phyloP scores from a whole-genome alignment of 2,113 vertebrate genomes.

The Dicaeum eximium region DNA sequence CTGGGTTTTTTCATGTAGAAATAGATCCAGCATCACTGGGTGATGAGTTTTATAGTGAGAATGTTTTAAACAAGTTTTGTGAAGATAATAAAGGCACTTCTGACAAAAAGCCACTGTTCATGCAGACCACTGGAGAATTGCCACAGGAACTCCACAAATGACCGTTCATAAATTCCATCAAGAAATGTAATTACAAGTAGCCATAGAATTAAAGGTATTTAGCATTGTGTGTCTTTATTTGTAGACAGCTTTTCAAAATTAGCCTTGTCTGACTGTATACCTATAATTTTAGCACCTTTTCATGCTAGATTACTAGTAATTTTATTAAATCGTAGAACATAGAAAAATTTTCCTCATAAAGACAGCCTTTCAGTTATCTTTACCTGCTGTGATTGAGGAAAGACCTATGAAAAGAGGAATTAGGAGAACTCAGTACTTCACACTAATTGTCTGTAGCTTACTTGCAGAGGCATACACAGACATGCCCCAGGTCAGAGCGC shows the following conservation, averaged over 20 bases:
- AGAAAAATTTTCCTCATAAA: not conserved
- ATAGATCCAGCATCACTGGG: not conserved
- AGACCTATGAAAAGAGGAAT: not conserved
- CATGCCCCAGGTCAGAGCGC: conserved; percentile 85
- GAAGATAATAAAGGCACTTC: not conserved
- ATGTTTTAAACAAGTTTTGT: not conserved
- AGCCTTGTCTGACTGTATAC: not conserved
- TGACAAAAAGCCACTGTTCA: not conserved
- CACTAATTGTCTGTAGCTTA: conserved; percentile 56
- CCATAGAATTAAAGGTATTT: not conserved
- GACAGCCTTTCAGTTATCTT: not conserved
- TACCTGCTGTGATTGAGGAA: not conserved
- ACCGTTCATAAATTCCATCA: not conserved
- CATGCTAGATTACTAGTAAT: not conserved
- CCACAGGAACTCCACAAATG: not conserved
- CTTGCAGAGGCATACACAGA: conserved; percentile 82
- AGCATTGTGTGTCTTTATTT: not conserved
- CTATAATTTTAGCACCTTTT: not conserved
- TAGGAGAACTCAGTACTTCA: not conserved
- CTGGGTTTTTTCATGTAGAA: not conserved
- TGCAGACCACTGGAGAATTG: not conserved
- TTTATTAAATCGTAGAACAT: not conserved
- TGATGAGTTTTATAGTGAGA: not conserved
- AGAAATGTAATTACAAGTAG: not conserved
- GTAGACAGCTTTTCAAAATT: not conserved